Evolutionary conservation across 2,888 invertebrate species (phyloP).

Genomic region (Amphiduros pacificus): DNA sequence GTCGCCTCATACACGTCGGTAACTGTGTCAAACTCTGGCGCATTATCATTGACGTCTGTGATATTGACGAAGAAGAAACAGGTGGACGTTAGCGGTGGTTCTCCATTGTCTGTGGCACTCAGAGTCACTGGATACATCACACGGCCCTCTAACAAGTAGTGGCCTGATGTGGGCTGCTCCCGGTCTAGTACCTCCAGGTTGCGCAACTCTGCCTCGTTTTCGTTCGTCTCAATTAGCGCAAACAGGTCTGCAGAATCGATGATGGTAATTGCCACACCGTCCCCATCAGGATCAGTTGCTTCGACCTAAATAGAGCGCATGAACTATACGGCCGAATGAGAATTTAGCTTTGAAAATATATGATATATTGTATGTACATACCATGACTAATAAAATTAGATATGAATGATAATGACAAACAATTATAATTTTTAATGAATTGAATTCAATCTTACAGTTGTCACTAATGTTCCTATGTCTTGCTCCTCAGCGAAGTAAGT

Average conservation of each 20-base stretch:
- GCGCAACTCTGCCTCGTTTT: constrained; percentile 11
- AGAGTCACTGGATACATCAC: constrained; percentile 67
- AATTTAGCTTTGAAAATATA: no score
- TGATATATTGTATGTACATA: no score
- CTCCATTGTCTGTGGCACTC: constrained; percentile 97
- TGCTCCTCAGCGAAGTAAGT: constrained; percentile 18
- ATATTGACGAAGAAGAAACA: constrained; percentile 76
- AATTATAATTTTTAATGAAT: no score
- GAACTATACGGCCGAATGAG: no score
- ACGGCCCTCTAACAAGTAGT: constrained; percentile 3
- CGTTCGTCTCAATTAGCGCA: not conserved
- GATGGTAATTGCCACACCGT: no score
- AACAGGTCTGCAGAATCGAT: no score
- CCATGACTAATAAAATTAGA: no score
- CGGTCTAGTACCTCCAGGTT: constrained; percentile 9
- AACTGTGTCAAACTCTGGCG: constrained; percentile 45
- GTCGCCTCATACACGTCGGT: not conserved
- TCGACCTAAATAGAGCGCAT: no score
- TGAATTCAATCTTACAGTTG: no score
- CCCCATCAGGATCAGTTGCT: no score
- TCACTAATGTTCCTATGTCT: not conserved
- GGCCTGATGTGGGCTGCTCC: constrained; percentile 7
- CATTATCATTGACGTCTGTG: constrained; percentile 49
- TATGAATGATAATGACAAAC: no score
- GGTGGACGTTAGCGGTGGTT: constrained; percentile 87